Evolutionary conservation across 2,113 vertebrate genomes (phyloP).

Genomic region (Trinectes maculatus): DNA sequence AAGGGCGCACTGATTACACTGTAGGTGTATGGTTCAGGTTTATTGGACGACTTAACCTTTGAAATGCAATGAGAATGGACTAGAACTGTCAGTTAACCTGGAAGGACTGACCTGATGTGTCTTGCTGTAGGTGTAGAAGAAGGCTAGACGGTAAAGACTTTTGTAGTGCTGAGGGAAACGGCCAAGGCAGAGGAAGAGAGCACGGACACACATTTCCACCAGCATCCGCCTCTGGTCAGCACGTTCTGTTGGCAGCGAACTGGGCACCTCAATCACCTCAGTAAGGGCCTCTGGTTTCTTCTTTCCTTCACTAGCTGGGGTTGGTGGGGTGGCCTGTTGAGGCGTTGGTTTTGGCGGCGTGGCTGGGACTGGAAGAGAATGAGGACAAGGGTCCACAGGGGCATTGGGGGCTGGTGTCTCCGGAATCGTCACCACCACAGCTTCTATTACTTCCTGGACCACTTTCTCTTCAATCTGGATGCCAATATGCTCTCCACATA

Average conservation of each 20-base stretch:
- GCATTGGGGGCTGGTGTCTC: conserved; percentile 73
- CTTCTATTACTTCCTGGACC: conserved; percentile 74
- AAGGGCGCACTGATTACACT: conserved; percentile 22
- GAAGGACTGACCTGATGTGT: conserved; percentile 88
- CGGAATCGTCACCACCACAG: conserved; percentile 72
- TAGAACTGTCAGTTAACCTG: not conserved
- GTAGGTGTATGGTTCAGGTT: conserved; percentile 15
- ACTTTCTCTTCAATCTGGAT: conserved; percentile 71
- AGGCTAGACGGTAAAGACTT: conserved; percentile 95
- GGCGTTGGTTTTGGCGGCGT: conserved; percentile 69
- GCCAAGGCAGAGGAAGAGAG: conserved; percentile 92
- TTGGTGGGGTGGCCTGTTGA: conserved; percentile 51
- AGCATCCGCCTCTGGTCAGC: conserved; percentile 90
- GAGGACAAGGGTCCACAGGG: conserved; percentile 48
- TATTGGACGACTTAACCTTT: conserved; percentile 26
- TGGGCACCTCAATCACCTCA: conserved; percentile 85
- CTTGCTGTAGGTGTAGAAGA: conserved; percentile 91
- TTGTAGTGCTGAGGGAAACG: conserved; percentile 99
- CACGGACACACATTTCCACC: conserved; percentile 89
- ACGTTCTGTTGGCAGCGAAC: conserved; percentile 83
- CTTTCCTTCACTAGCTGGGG: conserved; percentile 80
- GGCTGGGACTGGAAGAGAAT: conserved; percentile 55
- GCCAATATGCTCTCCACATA: conserved; percentile 44
- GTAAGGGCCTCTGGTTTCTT: conserved; percentile 80
- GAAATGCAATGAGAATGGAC: not conserved